Conservation (phyloP, 2,113 vertebrate species). For the Anoplopoma fimbria region DNA sequence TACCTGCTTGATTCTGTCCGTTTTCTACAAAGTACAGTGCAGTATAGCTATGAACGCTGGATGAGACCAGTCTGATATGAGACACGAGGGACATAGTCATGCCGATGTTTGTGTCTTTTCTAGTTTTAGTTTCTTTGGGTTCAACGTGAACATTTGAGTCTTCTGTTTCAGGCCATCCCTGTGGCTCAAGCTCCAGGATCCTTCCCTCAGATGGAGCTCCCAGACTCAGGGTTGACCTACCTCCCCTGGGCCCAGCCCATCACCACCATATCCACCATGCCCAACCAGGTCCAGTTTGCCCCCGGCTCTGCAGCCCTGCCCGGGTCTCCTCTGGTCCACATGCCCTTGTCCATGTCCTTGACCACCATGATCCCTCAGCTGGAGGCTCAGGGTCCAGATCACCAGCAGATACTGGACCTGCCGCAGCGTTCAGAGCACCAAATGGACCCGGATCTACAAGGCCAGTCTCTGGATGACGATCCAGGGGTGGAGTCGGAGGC, state of each 20-base stretch:
- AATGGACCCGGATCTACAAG: constrained; percentile 77
- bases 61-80: no score
- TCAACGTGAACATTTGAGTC: neutral
- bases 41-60: no score
- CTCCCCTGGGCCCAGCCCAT: constrained; percentile 93
- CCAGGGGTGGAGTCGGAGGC: constrained; percentile 59
- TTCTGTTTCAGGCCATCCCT: constrained; percentile 84
- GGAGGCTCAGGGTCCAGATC: constrained; percentile 80
- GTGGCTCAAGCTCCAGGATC: constrained; percentile 70
- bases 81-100: no score
- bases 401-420: constrained; percentile 81
- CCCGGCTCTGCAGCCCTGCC: constrained; percentile 83
- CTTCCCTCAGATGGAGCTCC: constrained; percentile 87
- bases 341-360: constrained; percentile 84
- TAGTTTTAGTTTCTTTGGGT: neutral
- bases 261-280: constrained; percentile 83
- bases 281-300: constrained; percentile 86
- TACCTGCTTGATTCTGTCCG: no score
- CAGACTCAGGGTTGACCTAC: constrained; percentile 88
- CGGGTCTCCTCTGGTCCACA: constrained; percentile 85
- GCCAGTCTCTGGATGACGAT: constrained; percentile 73
- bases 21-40: no score
- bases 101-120: neutral
- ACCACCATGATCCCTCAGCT: constrained; percentile 83
- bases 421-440: constrained; percentile 45